A percentile compares a stretch with the other conserved stretches of the same genome.
These are phyloP conservation scores for Euura saliciscinereae DNA, from an alignment of 1,140 invertebrate species.

Conservation along the genomic window DNA sequence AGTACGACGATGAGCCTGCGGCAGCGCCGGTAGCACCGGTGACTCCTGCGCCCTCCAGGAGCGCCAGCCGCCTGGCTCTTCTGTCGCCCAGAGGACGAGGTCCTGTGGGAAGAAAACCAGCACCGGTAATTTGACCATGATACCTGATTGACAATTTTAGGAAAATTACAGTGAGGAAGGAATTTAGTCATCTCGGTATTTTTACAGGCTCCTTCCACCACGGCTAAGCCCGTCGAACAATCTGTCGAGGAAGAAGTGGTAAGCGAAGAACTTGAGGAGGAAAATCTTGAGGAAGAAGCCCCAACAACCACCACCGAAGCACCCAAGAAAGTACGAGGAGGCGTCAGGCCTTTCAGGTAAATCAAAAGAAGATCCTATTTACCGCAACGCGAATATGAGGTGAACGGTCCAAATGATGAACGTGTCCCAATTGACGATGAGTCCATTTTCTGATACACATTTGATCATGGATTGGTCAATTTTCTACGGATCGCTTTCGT, in stretches of 20 bases:
- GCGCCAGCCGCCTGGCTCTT: conserved; percentile 38
- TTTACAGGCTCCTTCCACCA: conserved; percentile 37
- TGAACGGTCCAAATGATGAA: background rate
- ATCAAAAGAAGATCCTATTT: background rate
- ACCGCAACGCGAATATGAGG: no score
- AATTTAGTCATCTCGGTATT: background rate
- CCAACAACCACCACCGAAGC: conserved; percentile 68
- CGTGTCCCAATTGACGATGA: background rate
- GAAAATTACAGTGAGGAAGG: no score
- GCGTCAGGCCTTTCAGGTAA: conserved; percentile 62
- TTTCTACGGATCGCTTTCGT: no score
- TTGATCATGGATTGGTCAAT: no score
- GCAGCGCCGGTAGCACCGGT: conserved; percentile 37
- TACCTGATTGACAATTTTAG: background rate
- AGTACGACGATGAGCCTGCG: conserved; percentile 41
- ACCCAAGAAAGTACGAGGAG: conserved; percentile 65
- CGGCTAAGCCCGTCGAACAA: conserved; percentile 41
- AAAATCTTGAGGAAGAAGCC: conserved; percentile 47
- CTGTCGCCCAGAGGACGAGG: conserved; percentile 37
- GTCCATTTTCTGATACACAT: no score
- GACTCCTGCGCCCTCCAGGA: conserved; percentile 34
- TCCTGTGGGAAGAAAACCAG: conserved; percentile 35
- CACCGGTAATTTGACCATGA: conserved; percentile 23
- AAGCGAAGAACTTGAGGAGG: conserved; percentile 49
- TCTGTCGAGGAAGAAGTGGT: conserved; percentile 53